These are phyloP conservation scores for Gasteruption jaculator DNA, from an alignment of 2,888 invertebrate genomes.

Conservation along the genomic window DNA sequence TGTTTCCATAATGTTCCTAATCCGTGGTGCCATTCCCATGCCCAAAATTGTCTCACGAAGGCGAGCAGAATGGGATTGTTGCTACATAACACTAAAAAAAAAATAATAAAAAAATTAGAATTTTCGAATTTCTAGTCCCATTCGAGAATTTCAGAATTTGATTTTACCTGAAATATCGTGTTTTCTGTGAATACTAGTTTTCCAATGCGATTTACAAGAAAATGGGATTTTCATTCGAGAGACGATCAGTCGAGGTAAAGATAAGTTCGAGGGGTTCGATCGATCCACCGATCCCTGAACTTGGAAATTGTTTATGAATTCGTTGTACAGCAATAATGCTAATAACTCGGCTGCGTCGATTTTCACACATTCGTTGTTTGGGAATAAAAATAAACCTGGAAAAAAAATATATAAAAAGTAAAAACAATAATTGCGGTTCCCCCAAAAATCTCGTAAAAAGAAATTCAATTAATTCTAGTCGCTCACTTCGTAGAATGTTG, in stretches of 20 bases:
- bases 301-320: conserved; percentile 41
- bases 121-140: conserved; percentile 22
- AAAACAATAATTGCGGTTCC: no score
- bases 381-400: conserved; percentile 56
- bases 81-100: conserved; percentile 15
- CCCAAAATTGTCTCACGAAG: conserved; percentile 42
- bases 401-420: conserved; percentile 5
- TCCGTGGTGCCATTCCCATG: conserved; percentile 42
- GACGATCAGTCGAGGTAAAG: conserved; percentile 52
- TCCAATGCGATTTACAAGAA: conserved; percentile 52
- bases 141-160: background rate
- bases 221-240: conserved; percentile 54
- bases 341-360: conserved; percentile 54
- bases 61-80: conserved; percentile 27
- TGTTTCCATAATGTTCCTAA: conserved; percentile 32
- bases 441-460: conserved; percentile 11
- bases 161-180: conserved; percentile 40
- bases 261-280: conserved; percentile 40
- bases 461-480: conserved; percentile 13
- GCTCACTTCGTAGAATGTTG: conserved; percentile 54
- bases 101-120: conserved; percentile 4
- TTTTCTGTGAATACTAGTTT: conserved; percentile 48
- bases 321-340: conserved; percentile 54
- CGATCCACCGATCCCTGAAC: conserved; percentile 25
- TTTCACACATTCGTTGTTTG: conserved; percentile 54